Conservation (phyloP, 2,797 vertebrate species). For the Selene dorsalis region DNA sequence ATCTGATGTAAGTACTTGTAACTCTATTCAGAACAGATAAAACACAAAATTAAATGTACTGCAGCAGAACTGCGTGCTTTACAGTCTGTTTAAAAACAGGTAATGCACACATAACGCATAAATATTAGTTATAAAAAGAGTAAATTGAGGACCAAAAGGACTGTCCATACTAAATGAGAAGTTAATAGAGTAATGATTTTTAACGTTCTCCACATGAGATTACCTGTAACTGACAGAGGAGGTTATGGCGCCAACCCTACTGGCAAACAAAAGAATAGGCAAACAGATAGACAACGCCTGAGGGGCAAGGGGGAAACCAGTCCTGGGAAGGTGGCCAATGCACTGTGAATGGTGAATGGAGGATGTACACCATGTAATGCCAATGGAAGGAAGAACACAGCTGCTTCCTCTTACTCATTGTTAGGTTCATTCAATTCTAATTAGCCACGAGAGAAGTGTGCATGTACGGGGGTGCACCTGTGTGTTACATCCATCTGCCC, state of each 20-base stretch:
- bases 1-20: background rate
- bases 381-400: constrained; percentile 48
- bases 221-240: constrained; percentile 33
- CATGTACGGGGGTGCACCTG: constrained; percentile 61
- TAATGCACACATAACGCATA: background rate
- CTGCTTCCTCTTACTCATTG: constrained; percentile 46
- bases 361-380: constrained; percentile 48
- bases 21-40: constrained; percentile 14
- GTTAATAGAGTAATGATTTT: constrained; percentile 15
- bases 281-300: constrained; percentile 40
- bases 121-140: background rate
- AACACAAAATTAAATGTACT: background rate
- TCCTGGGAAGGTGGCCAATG: constrained; percentile 62
- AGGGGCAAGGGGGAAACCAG: constrained; percentile 42
- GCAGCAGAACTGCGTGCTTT: background rate
- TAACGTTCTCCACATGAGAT: constrained; percentile 19
- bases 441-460: constrained; percentile 57
- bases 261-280: constrained; percentile 49
- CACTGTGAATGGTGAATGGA: constrained; percentile 59
- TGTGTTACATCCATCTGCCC: constrained; percentile 58
- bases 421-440: constrained; percentile 60
- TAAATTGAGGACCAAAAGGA: background rate
- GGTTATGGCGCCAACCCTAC: constrained; percentile 32
- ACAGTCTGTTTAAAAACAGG: background rate
- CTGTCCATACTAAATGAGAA: constrained; percentile 4